Evolutionary conservation across 1,140 invertebrate species (phyloP).

Genomic region (Drosophila tristis): DNA sequence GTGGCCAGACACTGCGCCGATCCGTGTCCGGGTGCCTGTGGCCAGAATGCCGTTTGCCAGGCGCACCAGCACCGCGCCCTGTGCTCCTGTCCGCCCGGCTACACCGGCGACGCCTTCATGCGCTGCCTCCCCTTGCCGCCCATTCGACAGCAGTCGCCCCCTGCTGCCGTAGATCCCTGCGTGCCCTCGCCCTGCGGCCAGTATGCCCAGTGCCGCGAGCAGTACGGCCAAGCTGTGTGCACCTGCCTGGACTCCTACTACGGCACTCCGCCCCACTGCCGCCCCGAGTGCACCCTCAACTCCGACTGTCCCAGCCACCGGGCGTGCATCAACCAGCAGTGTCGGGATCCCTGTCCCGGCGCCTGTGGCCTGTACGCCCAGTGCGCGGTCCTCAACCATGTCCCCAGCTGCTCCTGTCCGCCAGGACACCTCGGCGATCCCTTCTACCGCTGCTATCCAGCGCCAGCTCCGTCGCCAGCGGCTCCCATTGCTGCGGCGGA

Average conservation of each 20-base stretch:
- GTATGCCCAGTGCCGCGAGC: slow-evolving; percentile 85
- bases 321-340: slow-evolving; percentile 93
- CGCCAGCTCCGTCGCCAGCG: slow-evolving; percentile 83
- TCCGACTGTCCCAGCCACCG: slow-evolving; percentile 89
- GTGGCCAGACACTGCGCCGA: slow-evolving; percentile 91
- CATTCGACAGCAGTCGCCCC: slow-evolving; percentile 74
- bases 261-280: slow-evolving; percentile 90
- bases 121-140: slow-evolving; percentile 87
- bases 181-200: slow-evolving; percentile 91
- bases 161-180: slow-evolving; percentile 89
- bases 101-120: slow-evolving; percentile 91
- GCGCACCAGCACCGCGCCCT: slow-evolving; percentile 91
- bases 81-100: slow-evolving; percentile 91
- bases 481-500: slow-evolving; percentile 87
- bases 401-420: slow-evolving; percentile 90
- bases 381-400: slow-evolving; percentile 90
- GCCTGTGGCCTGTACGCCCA: slow-evolving; percentile 91
- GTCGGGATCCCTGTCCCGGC: slow-evolving; percentile 91
- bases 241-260: slow-evolving; percentile 89
- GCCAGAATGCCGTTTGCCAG: slow-evolving; percentile 92
- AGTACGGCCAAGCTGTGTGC: slow-evolving; percentile 87
- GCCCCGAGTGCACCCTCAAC: slow-evolving; percentile 89
- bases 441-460: slow-evolving; percentile 86
- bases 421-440: slow-evolving; percentile 88
- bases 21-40: slow-evolving; percentile 92